phyloP scores from a whole-genome alignment of 2,797 vertebrate species.

The Gallinago stenura region DNA sequence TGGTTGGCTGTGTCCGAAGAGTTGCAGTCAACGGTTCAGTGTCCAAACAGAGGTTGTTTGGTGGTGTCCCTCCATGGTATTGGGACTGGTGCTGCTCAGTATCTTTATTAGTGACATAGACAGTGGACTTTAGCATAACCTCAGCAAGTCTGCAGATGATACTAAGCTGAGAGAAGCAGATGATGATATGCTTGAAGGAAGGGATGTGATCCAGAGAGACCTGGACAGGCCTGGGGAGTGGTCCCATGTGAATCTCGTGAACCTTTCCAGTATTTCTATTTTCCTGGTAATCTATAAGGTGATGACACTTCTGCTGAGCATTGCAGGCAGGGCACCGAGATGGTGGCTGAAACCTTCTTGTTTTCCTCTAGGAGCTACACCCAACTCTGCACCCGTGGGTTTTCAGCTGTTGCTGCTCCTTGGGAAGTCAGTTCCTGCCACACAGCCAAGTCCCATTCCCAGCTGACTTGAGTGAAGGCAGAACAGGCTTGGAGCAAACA shows the following conservation, averaged over 20 bases:
- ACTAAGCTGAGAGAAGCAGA: background rate
- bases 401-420: background rate
- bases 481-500: background rate
- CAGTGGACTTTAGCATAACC: background rate
- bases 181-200: background rate
- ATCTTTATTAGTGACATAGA: background rate
- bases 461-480: background rate
- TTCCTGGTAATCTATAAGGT: background rate
- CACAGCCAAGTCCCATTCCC: background rate
- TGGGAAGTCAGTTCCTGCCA: rapidly evolving
- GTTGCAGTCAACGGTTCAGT: background rate
- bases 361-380: background rate
- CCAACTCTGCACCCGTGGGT: background rate
- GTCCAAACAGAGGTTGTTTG: background rate
- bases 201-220: background rate
- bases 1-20: rapidly evolving
- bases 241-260: background rate
- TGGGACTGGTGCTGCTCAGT: background rate
- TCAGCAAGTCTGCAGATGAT: background rate
- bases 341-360: background rate
- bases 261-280: background rate
- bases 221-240: background rate
- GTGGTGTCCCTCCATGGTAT: background rate
- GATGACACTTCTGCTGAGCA: background rate
- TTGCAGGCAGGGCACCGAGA: background rate